A percentile compares a stretch with the other conserved stretches of the same genome.
These are phyloP conservation scores for Petaurus breviceps DNA, from an alignment of 2,113 vertebrate genomes.

Conservation along the genomic window DNA sequence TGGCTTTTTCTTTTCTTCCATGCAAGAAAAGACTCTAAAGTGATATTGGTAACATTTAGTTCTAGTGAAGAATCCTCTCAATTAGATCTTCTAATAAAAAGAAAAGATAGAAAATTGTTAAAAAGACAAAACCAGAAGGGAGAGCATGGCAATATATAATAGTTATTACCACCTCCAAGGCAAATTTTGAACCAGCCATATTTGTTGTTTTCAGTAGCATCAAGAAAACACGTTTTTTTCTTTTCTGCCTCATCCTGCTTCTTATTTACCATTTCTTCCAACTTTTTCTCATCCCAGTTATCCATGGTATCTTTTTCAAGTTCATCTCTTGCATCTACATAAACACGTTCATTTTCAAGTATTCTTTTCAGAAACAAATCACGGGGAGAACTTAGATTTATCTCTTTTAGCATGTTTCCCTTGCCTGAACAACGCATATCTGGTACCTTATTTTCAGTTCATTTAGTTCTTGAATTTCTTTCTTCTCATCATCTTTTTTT, in stretches of 20 bases:
- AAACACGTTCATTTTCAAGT: too few relatives aligned
- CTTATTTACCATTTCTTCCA: slow-evolving; percentile 97
- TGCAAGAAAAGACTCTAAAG: slow-evolving; percentile 96
- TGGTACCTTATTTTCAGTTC: too few relatives aligned
- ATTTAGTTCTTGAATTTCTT: too few relatives aligned
- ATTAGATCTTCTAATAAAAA: slow-evolving; percentile 98
- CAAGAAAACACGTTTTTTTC: slow-evolving; percentile 95
- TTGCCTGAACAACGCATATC: too few relatives aligned
- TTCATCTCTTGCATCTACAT: too few relatives aligned
- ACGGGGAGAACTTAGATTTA: too few relatives aligned
- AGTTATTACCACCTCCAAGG: slow-evolving; percentile 89
- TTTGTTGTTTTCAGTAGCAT: slow-evolving; percentile 98
- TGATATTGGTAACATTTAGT: slow-evolving; percentile 96
- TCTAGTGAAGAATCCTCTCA: slow-evolving; percentile 96
- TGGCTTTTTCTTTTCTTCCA: slow-evolving; percentile 99
- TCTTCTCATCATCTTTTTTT: too few relatives aligned
- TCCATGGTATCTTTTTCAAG: slow-evolving; percentile 94
- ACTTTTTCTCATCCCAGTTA: slow-evolving; percentile 98
- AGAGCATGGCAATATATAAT: slow-evolving; percentile 97
- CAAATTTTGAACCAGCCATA: slow-evolving; percentile 99
- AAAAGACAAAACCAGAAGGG: slow-evolving; percentile 94
- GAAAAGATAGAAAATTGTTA: slow-evolving; percentile 90
- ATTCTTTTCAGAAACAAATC: too few relatives aligned
- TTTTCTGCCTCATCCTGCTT: slow-evolving; percentile 98
- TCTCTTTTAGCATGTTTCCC: too few relatives aligned